A percentile compares a stretch with the other conserved stretches of the same genome.
phyloP scores from a whole-genome alignment of 2,797 vertebrate genomes.

The Triplophysa bombifrons region DNA sequence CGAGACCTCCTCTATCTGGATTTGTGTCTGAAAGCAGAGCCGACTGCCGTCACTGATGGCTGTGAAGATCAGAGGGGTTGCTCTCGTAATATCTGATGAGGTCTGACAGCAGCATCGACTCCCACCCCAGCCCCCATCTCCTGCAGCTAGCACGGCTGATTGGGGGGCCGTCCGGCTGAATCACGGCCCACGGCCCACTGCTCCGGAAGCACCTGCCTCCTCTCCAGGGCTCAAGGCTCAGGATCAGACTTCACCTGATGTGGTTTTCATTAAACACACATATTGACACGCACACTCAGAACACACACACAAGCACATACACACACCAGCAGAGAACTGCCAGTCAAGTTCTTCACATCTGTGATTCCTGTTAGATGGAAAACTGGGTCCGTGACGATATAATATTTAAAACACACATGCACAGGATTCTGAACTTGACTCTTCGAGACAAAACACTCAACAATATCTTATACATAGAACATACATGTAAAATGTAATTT shows the following conservation, averaged over 20 bases:
- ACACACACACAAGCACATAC: constrained; percentile 5
- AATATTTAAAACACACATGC: constrained; percentile 12
- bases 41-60: constrained; percentile 48
- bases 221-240: constrained; percentile 51
- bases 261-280: constrained; percentile 77
- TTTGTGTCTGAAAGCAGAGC: constrained; percentile 40
- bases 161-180: constrained; percentile 75
- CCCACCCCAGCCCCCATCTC: constrained; percentile 55
- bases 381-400: constrained; percentile 1
- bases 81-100: constrained; percentile 67
- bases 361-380: constrained; percentile 10
- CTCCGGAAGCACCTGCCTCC: constrained; percentile 75
- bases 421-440: not conserved
- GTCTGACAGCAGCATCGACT: constrained; percentile 73
- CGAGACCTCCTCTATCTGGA: not conserved
- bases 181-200: constrained; percentile 67
- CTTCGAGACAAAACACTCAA: too few relatives aligned
- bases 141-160: constrained; percentile 66
- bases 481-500: too few relatives aligned
- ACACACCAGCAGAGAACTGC: constrained; percentile 21
- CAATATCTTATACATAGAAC: too few relatives aligned
- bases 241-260: constrained; percentile 70
- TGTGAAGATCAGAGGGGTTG: constrained; percentile 56
- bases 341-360: constrained; percentile 34
- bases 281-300: constrained; percentile 65